Evolutionary conservation across 2,888 invertebrate genomes (phyloP).

Genomic region (Rhimphoctona megacephalus): DNA sequence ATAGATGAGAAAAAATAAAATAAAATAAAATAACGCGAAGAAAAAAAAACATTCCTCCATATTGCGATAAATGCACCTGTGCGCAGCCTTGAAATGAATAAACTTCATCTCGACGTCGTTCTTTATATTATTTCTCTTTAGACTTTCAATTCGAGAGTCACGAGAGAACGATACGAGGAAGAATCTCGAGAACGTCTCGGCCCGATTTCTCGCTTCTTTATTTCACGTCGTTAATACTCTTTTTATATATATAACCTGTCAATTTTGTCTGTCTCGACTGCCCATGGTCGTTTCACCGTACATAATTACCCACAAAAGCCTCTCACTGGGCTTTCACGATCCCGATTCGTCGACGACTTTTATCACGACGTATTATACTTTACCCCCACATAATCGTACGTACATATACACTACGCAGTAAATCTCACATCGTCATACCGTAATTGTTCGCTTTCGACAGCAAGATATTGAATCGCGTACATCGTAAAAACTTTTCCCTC

Average conservation of each 20-base stretch:
- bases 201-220: slow-evolving; percentile 58
- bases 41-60: not conserved
- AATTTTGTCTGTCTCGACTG: slow-evolving; percentile 21
- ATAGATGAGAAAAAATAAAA: slow-evolving; percentile 1
- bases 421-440: slow-evolving; percentile 35
- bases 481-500: not conserved
- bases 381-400: slow-evolving; percentile 14
- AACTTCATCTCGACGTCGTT: slow-evolving; percentile 9
- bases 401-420: slow-evolving; percentile 30
- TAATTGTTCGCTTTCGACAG: slow-evolving; percentile 52
- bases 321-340: slow-evolving; percentile 44
- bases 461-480: slow-evolving; percentile 21
- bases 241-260: slow-evolving; percentile 1
- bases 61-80: slow-evolving; percentile 27
- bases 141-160: slow-evolving; percentile 65
- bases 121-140: slow-evolving; percentile 11
- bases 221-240: slow-evolving; percentile 24
- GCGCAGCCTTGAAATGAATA: slow-evolving; percentile 16
- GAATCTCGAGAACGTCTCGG: slow-evolving; percentile 49
- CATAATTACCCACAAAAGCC: slow-evolving; percentile 11
- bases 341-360: slow-evolving; percentile 14
- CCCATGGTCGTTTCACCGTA: slow-evolving; percentile 44
- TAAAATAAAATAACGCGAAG: not conserved
- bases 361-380: slow-evolving; percentile 6
- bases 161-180: not conserved